Base-by-base conservation (phyloP, 30 jellyfish, hydroid and myxozoan genomes). In the Clytia hemisphaerica region DNA sequence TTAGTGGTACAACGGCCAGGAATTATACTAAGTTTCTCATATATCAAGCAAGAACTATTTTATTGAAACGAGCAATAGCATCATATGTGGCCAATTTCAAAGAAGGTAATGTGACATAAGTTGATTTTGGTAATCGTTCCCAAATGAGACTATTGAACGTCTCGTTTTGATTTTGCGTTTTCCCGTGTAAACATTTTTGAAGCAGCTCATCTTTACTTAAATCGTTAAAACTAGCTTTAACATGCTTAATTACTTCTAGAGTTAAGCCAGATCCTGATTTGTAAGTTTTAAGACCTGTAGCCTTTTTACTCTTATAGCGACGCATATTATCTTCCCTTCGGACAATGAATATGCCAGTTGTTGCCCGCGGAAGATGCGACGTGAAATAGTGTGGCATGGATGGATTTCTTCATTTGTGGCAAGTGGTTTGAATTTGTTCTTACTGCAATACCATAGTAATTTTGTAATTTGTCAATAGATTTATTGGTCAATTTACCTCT, bases 361-460 rank as follows among this genome's bases (percentile, higher is more conserved):
- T 72, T 58, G n/a, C 40, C 28, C 2, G 19, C 28, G 12, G 84
- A 72, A 33, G 84, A 72, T 32, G 84, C 84, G 16, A 72, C 77
- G 57, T 72, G 87, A 31, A 32, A 37, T 30, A 75, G 80, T 21
- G 70, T 25, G 18, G 80, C 87, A 10, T 37, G 6, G 22, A 61
- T 27, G 28, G 63, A 59, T 28, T 34, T 55, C 21, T 27, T 24
- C 80, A 59, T 59, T 1, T 48, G 66, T 7, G 40, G 26, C 54
- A 59, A 47, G 45, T 59, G 59, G 7, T 33, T 46, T 31, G 7
- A 16, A 75, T 72, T 72, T 30, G 54, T 63, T 30, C 77, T 59
- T 53, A 72, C 42, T n/a, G 84, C 84, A 51, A 72, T 36, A 18
- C 84, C 84, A 72, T 49, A 54, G 38, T 72, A 72, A 50, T 72